Evolutionary conservation across 2,113 vertebrate genomes (phyloP).

Genomic region (Apistogramma diplotaenia): DNA sequence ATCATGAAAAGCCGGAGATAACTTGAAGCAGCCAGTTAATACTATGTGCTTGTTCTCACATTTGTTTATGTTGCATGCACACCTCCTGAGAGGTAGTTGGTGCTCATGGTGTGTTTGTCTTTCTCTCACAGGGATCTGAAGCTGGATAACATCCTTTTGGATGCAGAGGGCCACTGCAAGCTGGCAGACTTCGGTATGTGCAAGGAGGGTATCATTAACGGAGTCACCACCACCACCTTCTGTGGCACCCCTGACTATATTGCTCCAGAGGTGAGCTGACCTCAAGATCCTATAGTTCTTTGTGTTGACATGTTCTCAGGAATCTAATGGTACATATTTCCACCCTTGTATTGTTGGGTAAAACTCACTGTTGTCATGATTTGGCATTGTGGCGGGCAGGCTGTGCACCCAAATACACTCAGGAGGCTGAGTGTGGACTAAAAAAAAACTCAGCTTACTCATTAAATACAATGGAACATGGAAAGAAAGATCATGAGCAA

Average conservation of each 20-base stretch:
- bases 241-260: conserved; percentile 99
- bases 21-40: not conserved
- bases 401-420: too few relatives aligned
- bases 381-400: too few relatives aligned
- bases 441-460: too few relatives aligned
- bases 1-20: not conserved
- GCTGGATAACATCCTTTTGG: conserved; percentile 98
- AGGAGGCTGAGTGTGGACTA: too few relatives aligned
- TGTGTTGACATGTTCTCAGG: not conserved
- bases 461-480: too few relatives aligned
- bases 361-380: too few relatives aligned
- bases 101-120: not conserved
- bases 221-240: conserved; percentile 96
- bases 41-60: not conserved
- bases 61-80: not conserved
- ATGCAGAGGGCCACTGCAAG: conserved; percentile 98
- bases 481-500: too few relatives aligned
- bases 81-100: not conserved
- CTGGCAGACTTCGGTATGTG: conserved; percentile 99
- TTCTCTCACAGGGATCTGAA: conserved; percentile 88
- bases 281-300: not conserved
- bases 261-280: conserved; percentile 88
- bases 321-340: not conserved
- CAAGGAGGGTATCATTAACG: conserved; percentile 96
- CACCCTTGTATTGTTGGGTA: not conserved